Evolutionary conservation across 2,888 invertebrate species (phyloP), one percentile per base, ranked within the genome.

Genomic region (Saturnia pavonia): DNA sequence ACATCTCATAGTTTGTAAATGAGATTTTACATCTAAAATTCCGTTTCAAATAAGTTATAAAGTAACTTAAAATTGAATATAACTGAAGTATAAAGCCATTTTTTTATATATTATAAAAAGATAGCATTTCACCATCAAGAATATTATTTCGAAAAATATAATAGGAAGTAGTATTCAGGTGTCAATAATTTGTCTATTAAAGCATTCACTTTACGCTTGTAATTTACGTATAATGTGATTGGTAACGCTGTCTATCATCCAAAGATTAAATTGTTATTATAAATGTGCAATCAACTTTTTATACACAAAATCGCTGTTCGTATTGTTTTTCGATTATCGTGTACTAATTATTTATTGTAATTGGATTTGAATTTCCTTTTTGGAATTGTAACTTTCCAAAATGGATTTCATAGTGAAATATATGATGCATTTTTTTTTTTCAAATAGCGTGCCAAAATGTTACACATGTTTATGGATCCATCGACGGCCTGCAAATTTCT

Each of bases 281-380:
- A 57, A 67, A 51, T 57, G 19, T 51, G 40, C 54, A 45, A 43
- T 69, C 57, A 69, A 69, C 12, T 69, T 68, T 69, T 69, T 63
- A 45, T 16, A 14, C 57, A 63, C 34, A 45, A 27, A 65, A 69
- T 43, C n/a, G 6, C 11, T 19, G 65, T 65, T 12, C 40, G 11
- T 40, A 40, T 40, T 40, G 40, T 65, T 40, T 65, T 65, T 40
- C 40, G 40, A 40, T 40, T 65, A 60, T 27, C 25, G 27, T 60
- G 57, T 60, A 27, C 57, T 27, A 60, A 12, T 60, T 27, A 60
- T 25, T 60, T 60, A 14, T 27, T 14, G 48, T 51, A 27, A 60
- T 27, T 27, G 27, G 12, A 60, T 25, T 25, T 25, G 7, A 60
- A 60, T 60, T 60, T 25, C 25, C 22, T 12, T 57, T 57, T 57